These are phyloP conservation scores for Congeria kusceri DNA, from an alignment of 2,888 invertebrate genomes.

Conservation along the genomic window DNA sequence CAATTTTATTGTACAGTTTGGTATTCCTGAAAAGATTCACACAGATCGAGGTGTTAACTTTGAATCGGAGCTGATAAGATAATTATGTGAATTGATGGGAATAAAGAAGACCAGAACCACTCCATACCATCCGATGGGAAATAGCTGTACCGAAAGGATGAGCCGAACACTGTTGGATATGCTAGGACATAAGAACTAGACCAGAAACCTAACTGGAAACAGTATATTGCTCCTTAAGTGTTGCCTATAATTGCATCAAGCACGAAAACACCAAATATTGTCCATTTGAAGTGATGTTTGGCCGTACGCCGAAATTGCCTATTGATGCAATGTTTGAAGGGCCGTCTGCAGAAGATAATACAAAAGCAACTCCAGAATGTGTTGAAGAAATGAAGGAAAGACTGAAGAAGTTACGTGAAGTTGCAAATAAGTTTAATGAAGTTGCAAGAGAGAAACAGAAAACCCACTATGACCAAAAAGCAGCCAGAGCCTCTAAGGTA, in stretches of 20 bases:
- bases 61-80: conserved; percentile 28
- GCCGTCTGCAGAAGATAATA: neutral
- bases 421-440: neutral
- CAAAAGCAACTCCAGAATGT: neutral
- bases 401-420: neutral
- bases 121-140: conserved; percentile 16
- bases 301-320: neutral
- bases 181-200: conserved; percentile 7
- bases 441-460: conserved; percentile 10
- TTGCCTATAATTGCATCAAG: conserved; percentile 13
- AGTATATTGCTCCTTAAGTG: neutral
- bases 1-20: conserved; percentile 24
- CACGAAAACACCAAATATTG: conserved; percentile 8
- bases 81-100: conserved; percentile 17
- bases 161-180: conserved; percentile 16
- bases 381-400: neutral
- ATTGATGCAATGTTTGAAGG: neutral
- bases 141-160: neutral
- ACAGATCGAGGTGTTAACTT: conserved; percentile 35
- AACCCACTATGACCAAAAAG: neutral
- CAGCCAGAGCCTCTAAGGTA: neutral
- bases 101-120: conserved; percentile 6
- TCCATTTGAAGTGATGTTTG: neutral
- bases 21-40: conserved; percentile 23
- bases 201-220: conserved; percentile 13